Evolutionary conservation across 2,888 invertebrate genomes (phyloP).

Genomic region (Lithophane leautieri): DNA sequence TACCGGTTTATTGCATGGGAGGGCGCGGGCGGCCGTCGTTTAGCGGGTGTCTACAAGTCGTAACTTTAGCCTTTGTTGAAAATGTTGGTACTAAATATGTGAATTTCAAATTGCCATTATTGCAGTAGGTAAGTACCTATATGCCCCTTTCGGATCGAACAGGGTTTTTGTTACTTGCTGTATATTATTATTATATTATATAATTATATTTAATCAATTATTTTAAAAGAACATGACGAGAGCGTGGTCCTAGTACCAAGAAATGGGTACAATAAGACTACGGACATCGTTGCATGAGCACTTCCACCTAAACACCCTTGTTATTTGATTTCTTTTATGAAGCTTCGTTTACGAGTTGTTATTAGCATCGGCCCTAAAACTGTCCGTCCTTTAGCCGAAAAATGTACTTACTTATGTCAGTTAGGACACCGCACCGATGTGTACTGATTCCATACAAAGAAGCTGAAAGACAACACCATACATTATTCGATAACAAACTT

Average conservation of each 20-base stretch:
- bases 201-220: too few species aligned
- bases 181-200: too few species aligned
- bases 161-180: too few species aligned
- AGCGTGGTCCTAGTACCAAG: not conserved
- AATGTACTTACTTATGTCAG: not conserved
- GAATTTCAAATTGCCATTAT: too few species aligned
- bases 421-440: conserved; percentile 6
- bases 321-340: not conserved
- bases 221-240: too few species aligned
- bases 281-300: not conserved
- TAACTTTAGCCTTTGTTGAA: too few species aligned
- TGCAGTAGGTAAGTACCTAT: too few species aligned
- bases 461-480: conserved; percentile 16
- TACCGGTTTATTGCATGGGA: too few species aligned
- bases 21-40: too few species aligned
- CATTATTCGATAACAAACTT: conserved; percentile 24
- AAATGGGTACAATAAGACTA: not conserved
- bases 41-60: too few species aligned
- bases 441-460: conserved; percentile 22
- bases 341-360: not conserved
- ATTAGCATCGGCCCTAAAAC: not conserved
- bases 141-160: too few species aligned
- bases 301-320: not conserved
- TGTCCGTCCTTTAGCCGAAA: not conserved
- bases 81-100: too few species aligned